phyloP scores from a whole-genome alignment of 2,797 vertebrate genomes.

The Pseudotriccus pelzelni region DNA sequence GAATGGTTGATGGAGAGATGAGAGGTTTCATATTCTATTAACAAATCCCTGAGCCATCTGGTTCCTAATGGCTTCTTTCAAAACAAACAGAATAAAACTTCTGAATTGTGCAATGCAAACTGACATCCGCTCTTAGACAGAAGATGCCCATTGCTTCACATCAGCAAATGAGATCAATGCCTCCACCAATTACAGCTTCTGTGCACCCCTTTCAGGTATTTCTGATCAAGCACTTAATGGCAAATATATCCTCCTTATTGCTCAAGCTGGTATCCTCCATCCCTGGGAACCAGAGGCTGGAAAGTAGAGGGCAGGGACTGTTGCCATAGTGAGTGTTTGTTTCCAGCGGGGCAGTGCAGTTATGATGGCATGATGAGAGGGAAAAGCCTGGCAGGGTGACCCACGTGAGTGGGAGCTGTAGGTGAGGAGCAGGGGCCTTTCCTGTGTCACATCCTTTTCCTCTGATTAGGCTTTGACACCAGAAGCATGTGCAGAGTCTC shows the following conservation, averaged over 20 bases:
- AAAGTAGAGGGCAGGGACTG: neutral
- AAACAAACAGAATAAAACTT: slow-evolving; percentile 55
- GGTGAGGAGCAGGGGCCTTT: neutral
- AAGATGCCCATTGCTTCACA: slow-evolving; percentile 30
- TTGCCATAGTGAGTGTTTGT: neutral
- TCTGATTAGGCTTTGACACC: neutral
- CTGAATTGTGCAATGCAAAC: slow-evolving; percentile 44
- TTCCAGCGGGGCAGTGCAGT: neutral
- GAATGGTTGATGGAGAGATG: slow-evolving; percentile 42
- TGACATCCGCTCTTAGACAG: slow-evolving; percentile 29
- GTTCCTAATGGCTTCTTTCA: slow-evolving; percentile 64
- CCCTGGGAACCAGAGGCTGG: neutral
- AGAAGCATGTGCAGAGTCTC: rapidly evolving
- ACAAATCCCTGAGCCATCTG: slow-evolving; percentile 57
- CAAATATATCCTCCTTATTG: neutral
- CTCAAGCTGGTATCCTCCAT: neutral
- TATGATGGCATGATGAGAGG: neutral
- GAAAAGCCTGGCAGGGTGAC: rapidly evolving
- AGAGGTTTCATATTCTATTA: slow-evolving; percentile 57
- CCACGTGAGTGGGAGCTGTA: rapidly evolving
- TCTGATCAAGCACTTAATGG: neutral
- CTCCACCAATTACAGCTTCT: neutral
- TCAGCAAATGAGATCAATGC: slow-evolving; percentile 8
- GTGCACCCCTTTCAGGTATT: neutral
- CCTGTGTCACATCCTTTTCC: neutral